A percentile compares a stretch with the other conserved stretches of the same genome.
These are phyloP conservation scores for Simalia tracyae DNA, from an alignment of 2,797 vertebrate genomes.

Conservation along the genomic window DNA sequence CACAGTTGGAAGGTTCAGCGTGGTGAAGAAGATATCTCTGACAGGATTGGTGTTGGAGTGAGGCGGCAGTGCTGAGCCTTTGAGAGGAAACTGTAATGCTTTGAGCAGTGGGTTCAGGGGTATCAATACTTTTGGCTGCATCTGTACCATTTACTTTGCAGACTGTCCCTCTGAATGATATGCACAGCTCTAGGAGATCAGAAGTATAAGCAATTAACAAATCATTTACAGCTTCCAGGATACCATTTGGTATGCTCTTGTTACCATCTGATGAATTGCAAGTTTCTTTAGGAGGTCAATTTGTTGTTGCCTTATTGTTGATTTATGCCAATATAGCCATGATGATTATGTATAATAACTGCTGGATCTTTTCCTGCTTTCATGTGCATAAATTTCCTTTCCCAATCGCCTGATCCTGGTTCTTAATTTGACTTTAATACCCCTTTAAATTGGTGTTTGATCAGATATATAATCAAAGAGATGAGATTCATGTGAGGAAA, in stretches of 20 bases:
- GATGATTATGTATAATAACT: not conserved
- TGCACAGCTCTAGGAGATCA: not conserved
- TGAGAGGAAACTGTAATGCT: not conserved
- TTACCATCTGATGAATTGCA: not conserved
- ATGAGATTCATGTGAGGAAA: not conserved
- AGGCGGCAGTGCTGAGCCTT: not conserved
- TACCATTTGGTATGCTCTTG: not conserved
- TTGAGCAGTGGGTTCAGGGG: not conserved
- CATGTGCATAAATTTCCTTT: not conserved
- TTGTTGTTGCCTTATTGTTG: not conserved
- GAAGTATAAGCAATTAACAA: not conserved
- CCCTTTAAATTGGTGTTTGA: not conserved
- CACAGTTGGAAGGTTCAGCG: not conserved
- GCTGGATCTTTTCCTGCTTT: not conserved
- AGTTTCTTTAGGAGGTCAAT: not conserved
- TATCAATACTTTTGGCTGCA: not conserved
- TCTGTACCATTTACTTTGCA: not conserved
- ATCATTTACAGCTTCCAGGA: not conserved
- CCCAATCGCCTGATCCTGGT: not conserved
- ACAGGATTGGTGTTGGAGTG: not conserved
- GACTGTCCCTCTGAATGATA: not conserved
- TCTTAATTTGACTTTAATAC: not conserved
- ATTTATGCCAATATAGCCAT: not conserved
- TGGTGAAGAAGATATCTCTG: not conserved
- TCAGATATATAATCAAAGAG: not conserved